Evolutionary conservation across 2,888 invertebrate species (phyloP).

Genomic region (Eupithecia pulchellata): DNA sequence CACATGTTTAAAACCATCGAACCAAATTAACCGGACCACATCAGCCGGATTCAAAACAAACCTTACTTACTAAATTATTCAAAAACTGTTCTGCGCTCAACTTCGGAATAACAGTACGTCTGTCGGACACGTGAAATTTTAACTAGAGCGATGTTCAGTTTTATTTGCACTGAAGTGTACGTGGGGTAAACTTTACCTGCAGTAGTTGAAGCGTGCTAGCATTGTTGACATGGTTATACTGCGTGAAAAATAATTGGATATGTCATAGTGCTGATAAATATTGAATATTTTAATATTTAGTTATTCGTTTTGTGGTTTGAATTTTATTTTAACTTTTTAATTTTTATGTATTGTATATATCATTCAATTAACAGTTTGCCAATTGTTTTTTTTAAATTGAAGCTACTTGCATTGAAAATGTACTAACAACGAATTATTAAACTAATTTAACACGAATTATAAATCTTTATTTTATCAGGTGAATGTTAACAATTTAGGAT

Average conservation of each 20-base stretch:
- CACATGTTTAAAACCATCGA: slow-evolving; percentile 14
- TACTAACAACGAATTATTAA: too few species aligned
- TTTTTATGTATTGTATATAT: neutral
- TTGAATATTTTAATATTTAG: slow-evolving; percentile 21
- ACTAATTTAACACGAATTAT: too few species aligned
- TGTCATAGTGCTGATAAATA: slow-evolving; percentile 28
- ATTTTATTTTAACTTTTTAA: neutral
- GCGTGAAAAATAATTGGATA: slow-evolving; percentile 34
- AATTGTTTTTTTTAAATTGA: neutral
- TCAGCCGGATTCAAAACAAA: slow-evolving; percentile 42
- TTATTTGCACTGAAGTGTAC: slow-evolving; percentile 69
- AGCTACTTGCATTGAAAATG: neutral
- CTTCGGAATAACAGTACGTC: slow-evolving; percentile 54
- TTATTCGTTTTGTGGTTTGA: neutral
- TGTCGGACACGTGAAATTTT: slow-evolving; percentile 69
- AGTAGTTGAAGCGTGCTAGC: slow-evolving; percentile 20
- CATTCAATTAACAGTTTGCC: neutral
- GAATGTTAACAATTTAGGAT: neutral
- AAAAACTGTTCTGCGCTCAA: slow-evolving; percentile 50
- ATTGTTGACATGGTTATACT: slow-evolving; percentile 32
- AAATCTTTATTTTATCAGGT: neutral
- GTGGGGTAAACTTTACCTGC: slow-evolving; percentile 34
- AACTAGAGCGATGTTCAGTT: slow-evolving; percentile 64
- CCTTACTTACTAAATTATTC: slow-evolving; percentile 52
- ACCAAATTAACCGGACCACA: slow-evolving; percentile 36